Conservation (phyloP, 2,113 vertebrate species). For the Cynopterus brachyotis region DNA sequence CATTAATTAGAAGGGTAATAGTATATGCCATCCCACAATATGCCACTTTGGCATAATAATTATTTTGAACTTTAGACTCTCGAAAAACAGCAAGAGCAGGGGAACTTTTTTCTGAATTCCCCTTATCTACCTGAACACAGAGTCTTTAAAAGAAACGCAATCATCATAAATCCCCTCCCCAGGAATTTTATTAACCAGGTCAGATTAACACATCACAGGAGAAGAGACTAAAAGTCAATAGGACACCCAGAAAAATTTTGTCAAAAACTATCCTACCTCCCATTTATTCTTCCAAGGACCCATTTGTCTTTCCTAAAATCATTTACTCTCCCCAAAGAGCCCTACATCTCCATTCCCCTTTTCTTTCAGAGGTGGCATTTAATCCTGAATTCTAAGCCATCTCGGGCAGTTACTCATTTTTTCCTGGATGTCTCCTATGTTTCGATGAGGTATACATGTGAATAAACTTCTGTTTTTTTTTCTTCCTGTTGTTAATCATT, state of each 20-base stretch:
- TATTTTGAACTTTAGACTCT: not conserved
- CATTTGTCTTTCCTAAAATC: not conserved
- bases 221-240: not conserved
- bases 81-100: not conserved
- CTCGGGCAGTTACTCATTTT: not conserved
- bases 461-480: not conserved
- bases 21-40: not conserved
- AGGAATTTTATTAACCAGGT: not conserved
- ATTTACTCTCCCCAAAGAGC: not conserved
- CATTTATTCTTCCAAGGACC: not conserved
- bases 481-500: not conserved
- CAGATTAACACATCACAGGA: not conserved
- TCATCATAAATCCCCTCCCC: not conserved
- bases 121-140: not conserved
- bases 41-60: not conserved
- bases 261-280: not conserved
- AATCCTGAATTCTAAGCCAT: not conserved
- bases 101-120: not conserved
- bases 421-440: not conserved
- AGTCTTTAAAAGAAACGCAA: not conserved
- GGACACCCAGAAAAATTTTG: not conserved
- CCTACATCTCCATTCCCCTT: not conserved
- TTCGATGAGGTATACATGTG: not conserved
- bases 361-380: not conserved
- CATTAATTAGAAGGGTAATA: not conserved